phyloP scores from a whole-genome alignment of 2,888 invertebrate genomes.

The Tinea pellionella region DNA sequence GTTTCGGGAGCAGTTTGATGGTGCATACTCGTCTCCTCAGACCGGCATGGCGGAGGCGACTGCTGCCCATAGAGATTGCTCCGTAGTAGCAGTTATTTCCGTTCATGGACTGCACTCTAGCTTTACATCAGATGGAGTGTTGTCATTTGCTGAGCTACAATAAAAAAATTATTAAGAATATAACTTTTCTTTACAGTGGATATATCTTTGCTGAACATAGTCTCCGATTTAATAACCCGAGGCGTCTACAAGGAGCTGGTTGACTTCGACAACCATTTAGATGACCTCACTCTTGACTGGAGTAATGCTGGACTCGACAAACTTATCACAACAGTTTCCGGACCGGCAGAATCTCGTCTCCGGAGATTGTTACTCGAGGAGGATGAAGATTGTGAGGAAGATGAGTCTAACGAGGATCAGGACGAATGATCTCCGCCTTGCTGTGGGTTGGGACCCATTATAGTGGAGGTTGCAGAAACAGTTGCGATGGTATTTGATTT shows the following conservation, averaged over 20 bases:
- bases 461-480: too few relatives aligned
- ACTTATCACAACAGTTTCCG: constrained; percentile 38
- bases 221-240: constrained; percentile 78
- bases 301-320: constrained; percentile 74
- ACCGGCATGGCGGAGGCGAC: too few relatives aligned
- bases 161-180: too few relatives aligned
- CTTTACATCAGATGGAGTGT: too few relatives aligned
- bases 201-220: constrained; percentile 23
- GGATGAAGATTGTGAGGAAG: constrained; percentile 38
- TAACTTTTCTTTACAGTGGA: neutral
- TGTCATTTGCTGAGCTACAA: too few relatives aligned
- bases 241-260: constrained; percentile 82
- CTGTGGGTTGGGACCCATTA: neutral
- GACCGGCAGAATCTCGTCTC: neutral
- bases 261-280: constrained; percentile 98
- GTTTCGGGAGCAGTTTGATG: too few relatives aligned
- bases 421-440: neutral
- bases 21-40: too few relatives aligned
- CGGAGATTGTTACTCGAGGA: constrained; percentile 26
- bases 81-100: too few relatives aligned
- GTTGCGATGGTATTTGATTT: neutral
- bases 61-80: too few relatives aligned
- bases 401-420: neutral
- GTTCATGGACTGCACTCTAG: too few relatives aligned
- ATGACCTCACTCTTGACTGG: constrained; percentile 91